Percentiles rank a stretch among this genome's conserved stretches.
These are phyloP conservation scores for Drosophila bifasciata DNA, from an alignment of 1,140 invertebrate species.

Conservation along the genomic window DNA sequence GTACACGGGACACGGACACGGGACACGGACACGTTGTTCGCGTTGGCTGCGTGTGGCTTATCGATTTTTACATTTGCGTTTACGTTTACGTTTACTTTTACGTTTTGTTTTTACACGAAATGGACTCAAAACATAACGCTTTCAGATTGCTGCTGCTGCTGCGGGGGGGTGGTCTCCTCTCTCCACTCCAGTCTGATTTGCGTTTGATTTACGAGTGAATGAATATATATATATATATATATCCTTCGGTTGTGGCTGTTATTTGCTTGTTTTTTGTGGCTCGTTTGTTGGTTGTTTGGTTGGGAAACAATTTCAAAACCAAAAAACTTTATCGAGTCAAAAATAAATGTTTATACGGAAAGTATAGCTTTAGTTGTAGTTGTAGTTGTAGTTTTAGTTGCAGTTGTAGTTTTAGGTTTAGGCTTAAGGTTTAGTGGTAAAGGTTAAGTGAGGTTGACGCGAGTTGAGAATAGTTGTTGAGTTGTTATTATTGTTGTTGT, in stretches of 20 bases:
- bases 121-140: conserved; percentile 72
- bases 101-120: conserved; percentile 73
- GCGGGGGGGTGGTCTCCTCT: conserved; percentile 28
- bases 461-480: conserved; percentile 70
- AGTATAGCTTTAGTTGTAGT: conserved; percentile 56
- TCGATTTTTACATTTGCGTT: conserved; percentile 82
- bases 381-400: conserved; percentile 43
- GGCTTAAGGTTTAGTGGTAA: conserved; percentile 57
- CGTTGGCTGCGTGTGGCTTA: conserved; percentile 80
- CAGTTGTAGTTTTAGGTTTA: conserved; percentile 19
- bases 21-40: conserved; percentile 75
- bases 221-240: not conserved
- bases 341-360: conserved; percentile 55
- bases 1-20: too few relatives aligned
- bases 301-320: conserved; percentile 59
- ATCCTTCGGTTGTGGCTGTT: conserved; percentile 11
- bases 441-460: conserved; percentile 76
- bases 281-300: not conserved
- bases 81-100: conserved; percentile 77
- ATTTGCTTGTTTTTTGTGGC: conserved; percentile 3
- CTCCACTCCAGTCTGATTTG: too few relatives aligned
- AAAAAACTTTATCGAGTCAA: conserved; percentile 53
- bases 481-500: conserved; percentile 69
- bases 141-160: conserved; percentile 1
- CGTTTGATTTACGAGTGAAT: not conserved